Evolutionary conservation across 2,797 vertebrate species (phyloP), one percentile per base, ranked within the genome.

Genomic region (Tamandua tetradactyla): DNA sequence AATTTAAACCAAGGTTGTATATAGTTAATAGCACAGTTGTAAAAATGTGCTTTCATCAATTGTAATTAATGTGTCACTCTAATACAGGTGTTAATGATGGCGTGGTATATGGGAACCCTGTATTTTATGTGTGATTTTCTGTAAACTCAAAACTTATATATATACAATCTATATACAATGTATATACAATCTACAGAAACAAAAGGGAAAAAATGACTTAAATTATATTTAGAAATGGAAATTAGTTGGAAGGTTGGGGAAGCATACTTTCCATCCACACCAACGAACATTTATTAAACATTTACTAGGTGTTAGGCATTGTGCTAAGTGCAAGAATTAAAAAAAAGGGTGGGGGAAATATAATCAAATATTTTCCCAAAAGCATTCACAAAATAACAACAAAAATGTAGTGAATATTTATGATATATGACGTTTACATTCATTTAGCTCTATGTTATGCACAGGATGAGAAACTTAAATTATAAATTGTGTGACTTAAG

Each of bases 141-240:
- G 52, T 55, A 55, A 55, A 55, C 17, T 5, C 52, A 20, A 18
- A 55, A 55, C 52, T 55, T 55, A 17, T 55, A 17, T n/a, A n/a
- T n/a, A n/a, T n/a, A n/a, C n/a, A n/a, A n/a, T n/a, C n/a, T n/a
- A n/a, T n/a, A n/a, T n/a, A n/a, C n/a, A n/a, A n/a, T n/a, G n/a
- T n/a, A n/a, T n/a, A 55, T 18, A 55, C 5, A 55, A 55, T 22
- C 18, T 55, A 4, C 52, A 55, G 52, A 55, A 55, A 20, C 52
- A 55, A 20, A 18, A 20, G 5, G 52, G 52, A 18, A 18, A 37
- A 75, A 47, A 93, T 59, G 87, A 89, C 18, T 22, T 15, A 75
- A 4, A 37, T 14, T 59, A 1, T 88, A 81, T 87, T 94, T 87
- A 94, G 79, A 93, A 89, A 76, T 61, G 49, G 40, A 92, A 94